Evolutionary conservation across 1,140 invertebrate species (phyloP).

Genomic region (Drosophila bipectinata): DNA sequence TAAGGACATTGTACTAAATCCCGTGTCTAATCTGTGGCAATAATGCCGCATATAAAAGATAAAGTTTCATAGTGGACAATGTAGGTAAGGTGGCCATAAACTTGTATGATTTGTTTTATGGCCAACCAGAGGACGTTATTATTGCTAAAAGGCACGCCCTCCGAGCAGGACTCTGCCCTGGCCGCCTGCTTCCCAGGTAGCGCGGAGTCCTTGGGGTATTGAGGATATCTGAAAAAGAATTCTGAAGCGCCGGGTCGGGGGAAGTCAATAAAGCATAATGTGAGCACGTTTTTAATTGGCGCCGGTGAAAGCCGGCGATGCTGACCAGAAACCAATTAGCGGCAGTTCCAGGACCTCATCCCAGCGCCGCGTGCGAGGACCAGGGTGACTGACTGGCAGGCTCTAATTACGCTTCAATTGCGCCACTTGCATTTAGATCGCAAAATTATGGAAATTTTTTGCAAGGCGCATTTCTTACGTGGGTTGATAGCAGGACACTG

Average conservation of each 20-base stretch:
- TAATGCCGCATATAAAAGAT: constrained; percentile 82
- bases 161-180: neutral
- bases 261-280: constrained; percentile 80
- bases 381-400: constrained; percentile 63
- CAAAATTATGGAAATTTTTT: constrained; percentile 83
- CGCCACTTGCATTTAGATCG: constrained; percentile 83
- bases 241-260: constrained; percentile 18
- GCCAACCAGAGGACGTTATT: constrained; percentile 77
- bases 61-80: constrained; percentile 75
- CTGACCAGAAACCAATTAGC: constrained; percentile 80
- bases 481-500: constrained; percentile 15
- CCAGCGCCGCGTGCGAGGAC: constrained; percentile 23
- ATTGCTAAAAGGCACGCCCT: constrained; percentile 79
- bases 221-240: constrained; percentile 41
- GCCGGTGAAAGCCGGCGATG: constrained; percentile 61
- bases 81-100: constrained; percentile 75
- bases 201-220: constrained; percentile 46
- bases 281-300: constrained; percentile 83
- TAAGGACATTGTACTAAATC: constrained; percentile 58
- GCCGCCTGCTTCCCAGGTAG: constrained; percentile 21
- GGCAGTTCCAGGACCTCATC: constrained; percentile 38
- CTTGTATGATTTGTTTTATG: constrained; percentile 83
- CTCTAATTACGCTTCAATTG: constrained; percentile 83
- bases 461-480: constrained; percentile 76
- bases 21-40: constrained; percentile 82